A percentile compares a stretch with the other conserved stretches of the same genome.
These are phyloP conservation scores for Tokudaia tokunoshimensis DNA, from an alignment of 2,797 vertebrate species.

Conservation along the genomic window DNA sequence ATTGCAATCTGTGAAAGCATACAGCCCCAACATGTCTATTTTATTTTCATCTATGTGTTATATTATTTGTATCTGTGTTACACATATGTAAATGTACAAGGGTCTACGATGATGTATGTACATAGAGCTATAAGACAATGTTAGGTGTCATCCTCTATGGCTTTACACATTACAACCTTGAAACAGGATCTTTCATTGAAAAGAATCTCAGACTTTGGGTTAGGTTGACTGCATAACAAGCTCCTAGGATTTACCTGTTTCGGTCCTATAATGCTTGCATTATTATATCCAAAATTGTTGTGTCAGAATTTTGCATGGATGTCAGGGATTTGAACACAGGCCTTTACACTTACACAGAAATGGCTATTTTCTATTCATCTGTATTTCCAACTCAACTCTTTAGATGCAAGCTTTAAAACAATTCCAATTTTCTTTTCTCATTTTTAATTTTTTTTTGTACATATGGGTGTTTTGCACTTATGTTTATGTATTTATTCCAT, in stretches of 20 bases:
- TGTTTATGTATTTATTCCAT: neutral
- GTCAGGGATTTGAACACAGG: neutral
- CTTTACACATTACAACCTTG: neutral
- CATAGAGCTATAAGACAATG: neutral
- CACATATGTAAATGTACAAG: neutral
- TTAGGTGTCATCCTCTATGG: neutral
- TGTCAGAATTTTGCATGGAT: neutral
- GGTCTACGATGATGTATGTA: neutral
- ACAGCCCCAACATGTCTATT: neutral
- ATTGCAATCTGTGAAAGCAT: rapidly evolving
- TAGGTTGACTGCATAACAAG: neutral
- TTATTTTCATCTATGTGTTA: neutral
- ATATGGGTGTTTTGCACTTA: neutral
- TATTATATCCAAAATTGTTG: neutral
- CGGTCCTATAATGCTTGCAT: neutral
- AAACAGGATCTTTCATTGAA: neutral
- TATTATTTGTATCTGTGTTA: neutral
- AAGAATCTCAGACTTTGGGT: neutral
- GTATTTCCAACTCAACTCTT: neutral
- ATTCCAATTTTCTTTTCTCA: neutral
- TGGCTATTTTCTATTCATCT: neutral
- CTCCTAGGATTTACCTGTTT: neutral
- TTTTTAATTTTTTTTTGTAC: neutral
- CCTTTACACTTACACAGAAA: neutral
- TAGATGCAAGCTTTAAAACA: neutral